phyloP scores from a whole-genome alignment of 2,888 invertebrate genomes.

The Arge pagana region DNA sequence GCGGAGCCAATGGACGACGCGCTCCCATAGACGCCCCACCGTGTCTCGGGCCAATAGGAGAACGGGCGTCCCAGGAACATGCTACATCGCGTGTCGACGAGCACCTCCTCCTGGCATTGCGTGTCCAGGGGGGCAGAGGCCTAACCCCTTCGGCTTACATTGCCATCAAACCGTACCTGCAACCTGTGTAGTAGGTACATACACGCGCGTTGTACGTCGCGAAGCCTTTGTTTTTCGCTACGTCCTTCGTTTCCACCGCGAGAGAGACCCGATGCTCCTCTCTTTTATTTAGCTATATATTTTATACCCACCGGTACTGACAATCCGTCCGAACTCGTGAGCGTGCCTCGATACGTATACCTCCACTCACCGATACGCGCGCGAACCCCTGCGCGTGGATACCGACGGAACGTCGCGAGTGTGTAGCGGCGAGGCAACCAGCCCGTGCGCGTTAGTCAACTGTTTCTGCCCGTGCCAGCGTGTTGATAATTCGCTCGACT shows the following conservation, averaged over 20 bases:
- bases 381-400: no score
- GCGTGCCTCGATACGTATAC: slow-evolving; percentile 14
- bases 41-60: slow-evolving; percentile 47
- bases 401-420: no score
- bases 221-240: slow-evolving; percentile 16
- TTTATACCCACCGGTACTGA: slow-evolving; percentile 1
- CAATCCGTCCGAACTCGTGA: neutral
- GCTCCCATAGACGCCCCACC: slow-evolving; percentile 53
- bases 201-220: slow-evolving; percentile 8
- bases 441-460: no score
- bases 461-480: no score
- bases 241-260: neutral
- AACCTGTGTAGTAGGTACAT: no score
- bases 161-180: slow-evolving; percentile 26
- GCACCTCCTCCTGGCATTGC: slow-evolving; percentile 53
- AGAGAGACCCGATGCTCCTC: no score
- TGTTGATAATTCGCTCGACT: no score
- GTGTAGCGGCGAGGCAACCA: no score
- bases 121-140: slow-evolving; percentile 27
- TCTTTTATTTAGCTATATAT: no score
- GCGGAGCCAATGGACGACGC: slow-evolving; percentile 52
- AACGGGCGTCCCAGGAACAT: slow-evolving; percentile 43
- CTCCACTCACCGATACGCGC: slow-evolving; percentile 11
- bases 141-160: slow-evolving; percentile 29
- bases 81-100: slow-evolving; percentile 56